Conservation (phyloP, 2,888 invertebrate species). For the Tetragnatha montana region DNA sequence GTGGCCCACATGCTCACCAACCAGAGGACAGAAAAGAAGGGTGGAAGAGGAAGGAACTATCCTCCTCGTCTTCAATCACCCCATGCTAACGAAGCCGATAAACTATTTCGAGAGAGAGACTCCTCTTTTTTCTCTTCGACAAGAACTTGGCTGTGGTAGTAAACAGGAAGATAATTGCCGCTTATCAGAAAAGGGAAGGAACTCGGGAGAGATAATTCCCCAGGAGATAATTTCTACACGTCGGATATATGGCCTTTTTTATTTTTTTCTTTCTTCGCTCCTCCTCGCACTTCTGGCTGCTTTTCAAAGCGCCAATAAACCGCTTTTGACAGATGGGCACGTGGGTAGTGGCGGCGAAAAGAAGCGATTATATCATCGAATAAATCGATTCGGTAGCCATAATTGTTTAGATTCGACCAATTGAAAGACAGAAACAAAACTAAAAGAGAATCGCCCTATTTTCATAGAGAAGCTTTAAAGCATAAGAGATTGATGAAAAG, state of each 20-base stretch:
- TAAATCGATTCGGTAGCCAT: too few species aligned
- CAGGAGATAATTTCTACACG: neutral
- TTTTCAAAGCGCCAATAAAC: neutral
- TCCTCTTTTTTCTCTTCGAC: neutral
- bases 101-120: conserved; percentile 41
- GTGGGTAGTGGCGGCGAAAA: neutral
- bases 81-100: conserved; percentile 46
- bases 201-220: neutral
- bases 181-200: conserved; percentile 12
- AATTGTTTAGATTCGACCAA: too few species aligned
- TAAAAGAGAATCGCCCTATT: too few species aligned
- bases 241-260: neutral
- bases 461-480: too few species aligned
- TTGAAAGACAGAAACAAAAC: too few species aligned
- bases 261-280: neutral
- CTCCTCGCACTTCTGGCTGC: neutral
- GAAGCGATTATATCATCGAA: too few species aligned
- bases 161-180: conserved; percentile 56
- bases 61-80: neutral
- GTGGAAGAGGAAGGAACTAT: neutral
- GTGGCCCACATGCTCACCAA: neutral
- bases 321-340: neutral
- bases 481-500: too few species aligned
- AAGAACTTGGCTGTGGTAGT: conserved; percentile 44
- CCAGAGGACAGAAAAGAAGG: neutral